phyloP scores from a whole-genome alignment of 2,113 vertebrate species.

The Perca fluviatilis region DNA sequence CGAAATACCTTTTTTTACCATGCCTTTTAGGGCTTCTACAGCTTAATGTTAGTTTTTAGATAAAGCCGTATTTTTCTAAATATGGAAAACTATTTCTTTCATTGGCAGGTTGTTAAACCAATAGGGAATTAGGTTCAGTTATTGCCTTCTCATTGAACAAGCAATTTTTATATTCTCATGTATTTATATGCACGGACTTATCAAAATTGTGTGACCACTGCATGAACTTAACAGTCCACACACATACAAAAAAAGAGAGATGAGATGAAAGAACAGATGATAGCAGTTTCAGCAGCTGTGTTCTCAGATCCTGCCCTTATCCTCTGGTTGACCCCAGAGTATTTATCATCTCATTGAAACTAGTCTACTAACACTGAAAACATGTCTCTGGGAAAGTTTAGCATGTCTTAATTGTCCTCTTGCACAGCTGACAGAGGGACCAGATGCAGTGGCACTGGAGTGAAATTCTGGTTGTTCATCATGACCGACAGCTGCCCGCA shows the following conservation, averaged over 20 bases:
- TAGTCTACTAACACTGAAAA: slow-evolving; percentile 21
- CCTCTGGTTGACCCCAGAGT: slow-evolving; percentile 56
- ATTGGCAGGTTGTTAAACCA: neutral
- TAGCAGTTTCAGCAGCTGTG: slow-evolving; percentile 63
- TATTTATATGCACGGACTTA: neutral
- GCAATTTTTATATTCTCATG: neutral
- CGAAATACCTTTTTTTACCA: too few relatives aligned
- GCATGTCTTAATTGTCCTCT: slow-evolving; percentile 28
- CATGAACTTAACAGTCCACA: slow-evolving; percentile 39
- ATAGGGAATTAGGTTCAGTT: neutral
- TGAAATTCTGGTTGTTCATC: neutral
- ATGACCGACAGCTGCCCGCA: neutral
- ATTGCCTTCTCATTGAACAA: neutral
- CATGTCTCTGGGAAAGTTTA: slow-evolving; percentile 45
- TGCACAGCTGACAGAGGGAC: slow-evolving; percentile 32
- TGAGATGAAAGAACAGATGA: slow-evolving; percentile 62
- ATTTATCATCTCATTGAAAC: slow-evolving; percentile 63
- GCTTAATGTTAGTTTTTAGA: too few relatives aligned
- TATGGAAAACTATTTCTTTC: neutral
- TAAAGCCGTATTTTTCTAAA: too few relatives aligned
- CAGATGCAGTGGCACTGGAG: slow-evolving; percentile 43
- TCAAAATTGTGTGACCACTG: slow-evolving; percentile 53
- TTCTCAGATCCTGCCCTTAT: slow-evolving; percentile 57
- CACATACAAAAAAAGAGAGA: slow-evolving; percentile 11
- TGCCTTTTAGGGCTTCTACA: too few relatives aligned